phyloP scores from a whole-genome alignment of 2,888 invertebrate species.

The Athalia rosae region DNA sequence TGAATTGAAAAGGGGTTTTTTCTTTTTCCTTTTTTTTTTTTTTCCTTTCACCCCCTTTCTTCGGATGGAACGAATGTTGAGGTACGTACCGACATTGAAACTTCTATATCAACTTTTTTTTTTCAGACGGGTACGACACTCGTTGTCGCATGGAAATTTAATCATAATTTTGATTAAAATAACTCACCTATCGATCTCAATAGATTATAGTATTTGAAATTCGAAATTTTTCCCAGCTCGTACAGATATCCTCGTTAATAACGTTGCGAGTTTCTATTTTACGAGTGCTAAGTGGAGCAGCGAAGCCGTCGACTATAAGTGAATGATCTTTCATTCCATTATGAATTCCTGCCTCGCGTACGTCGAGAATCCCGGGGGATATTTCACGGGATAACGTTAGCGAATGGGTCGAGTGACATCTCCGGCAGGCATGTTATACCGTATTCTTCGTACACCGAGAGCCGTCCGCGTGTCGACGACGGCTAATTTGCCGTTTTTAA shows the following conservation, averaged over 20 bases:
- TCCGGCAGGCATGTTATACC: conserved; percentile 8
- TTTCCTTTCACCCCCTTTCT: no score
- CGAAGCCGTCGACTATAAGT: background rate
- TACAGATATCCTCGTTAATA: background rate
- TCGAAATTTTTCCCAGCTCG: no score
- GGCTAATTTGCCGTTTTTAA: conserved; percentile 30
- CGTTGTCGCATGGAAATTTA: no score
- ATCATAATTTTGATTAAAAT: background rate
- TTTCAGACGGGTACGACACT: background rate
- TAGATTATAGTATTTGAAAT: no score
- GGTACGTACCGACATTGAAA: background rate
- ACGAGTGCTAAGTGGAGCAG: conserved; percentile 5
- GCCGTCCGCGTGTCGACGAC: conserved; percentile 5
- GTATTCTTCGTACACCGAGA: background rate
- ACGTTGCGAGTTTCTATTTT: conserved; percentile 9
- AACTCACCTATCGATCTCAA: no score
- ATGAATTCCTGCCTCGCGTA: conserved; percentile 7
- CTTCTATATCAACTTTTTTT: background rate
- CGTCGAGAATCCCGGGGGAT: conserved; percentile 1
- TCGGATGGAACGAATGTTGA: no score
- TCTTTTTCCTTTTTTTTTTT: background rate
- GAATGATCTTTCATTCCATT: conserved; percentile 21
- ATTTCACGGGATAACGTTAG: background rate
- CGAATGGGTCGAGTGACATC: conserved; percentile 30
- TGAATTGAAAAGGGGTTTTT: conserved; percentile 21